A percentile compares a stretch with the other conserved stretches of the same genome.
These are phyloP conservation scores for Alviniconcha marisindica DNA, from an alignment of 1,140 invertebrate species.

Conservation along the genomic window DNA sequence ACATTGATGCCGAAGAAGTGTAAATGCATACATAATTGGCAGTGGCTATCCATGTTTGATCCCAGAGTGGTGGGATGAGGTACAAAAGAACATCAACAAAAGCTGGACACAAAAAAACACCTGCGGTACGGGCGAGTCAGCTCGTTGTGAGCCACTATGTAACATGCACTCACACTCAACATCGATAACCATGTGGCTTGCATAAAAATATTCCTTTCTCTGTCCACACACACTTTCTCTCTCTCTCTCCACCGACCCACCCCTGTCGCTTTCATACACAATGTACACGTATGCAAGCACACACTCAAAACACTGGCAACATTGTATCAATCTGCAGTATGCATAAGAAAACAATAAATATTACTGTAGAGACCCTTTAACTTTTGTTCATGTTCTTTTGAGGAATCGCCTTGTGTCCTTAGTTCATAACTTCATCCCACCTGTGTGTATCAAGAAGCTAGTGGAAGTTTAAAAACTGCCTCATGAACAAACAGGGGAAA, in stretches of 20 bases:
- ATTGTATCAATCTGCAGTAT: too few species aligned
- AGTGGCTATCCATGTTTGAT: background rate
- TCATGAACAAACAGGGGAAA: too few species aligned
- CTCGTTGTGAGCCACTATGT: too few species aligned
- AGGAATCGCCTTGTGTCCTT: too few species aligned
- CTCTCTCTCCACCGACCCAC: background rate
- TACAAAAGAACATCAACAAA: slow-evolving; percentile 4
- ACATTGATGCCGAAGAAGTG: background rate
- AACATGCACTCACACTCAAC: background rate
- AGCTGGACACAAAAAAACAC: background rate
- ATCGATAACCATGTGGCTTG: background rate
- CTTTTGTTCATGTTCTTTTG: too few species aligned
- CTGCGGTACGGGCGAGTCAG: too few species aligned
- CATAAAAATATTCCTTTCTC: slow-evolving; percentile 23
- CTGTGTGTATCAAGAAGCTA: too few species aligned
- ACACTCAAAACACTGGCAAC: too few species aligned
- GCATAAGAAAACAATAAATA: background rate
- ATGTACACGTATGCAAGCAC: background rate
- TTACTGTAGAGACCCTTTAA: background rate
- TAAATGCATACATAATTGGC: slow-evolving; percentile 20
- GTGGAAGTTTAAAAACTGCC: too few species aligned
- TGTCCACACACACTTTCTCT: background rate
- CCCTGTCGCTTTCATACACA: background rate
- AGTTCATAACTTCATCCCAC: too few species aligned
- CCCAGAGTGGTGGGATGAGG: background rate